Base-by-base conservation (phyloP, 23 tunicate genomes). In the Ciona savignyi region DNA sequence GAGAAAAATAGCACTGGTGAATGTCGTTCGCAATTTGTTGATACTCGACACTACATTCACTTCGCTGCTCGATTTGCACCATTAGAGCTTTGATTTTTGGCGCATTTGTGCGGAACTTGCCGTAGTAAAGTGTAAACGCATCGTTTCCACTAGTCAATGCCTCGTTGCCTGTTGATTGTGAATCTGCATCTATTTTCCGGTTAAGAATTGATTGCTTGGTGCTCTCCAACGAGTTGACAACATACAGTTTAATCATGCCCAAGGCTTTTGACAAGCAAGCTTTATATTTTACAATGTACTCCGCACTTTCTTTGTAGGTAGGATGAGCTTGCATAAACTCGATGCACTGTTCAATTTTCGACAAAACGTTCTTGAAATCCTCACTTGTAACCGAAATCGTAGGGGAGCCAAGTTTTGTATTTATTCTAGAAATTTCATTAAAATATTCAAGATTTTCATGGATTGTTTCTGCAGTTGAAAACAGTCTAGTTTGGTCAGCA, bases 81-180 rank as follows among this genome's bases (percentile, higher is more conserved):
- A 89, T 95, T 21, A 95, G 75, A 3, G 83, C 80, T 75, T 81
- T 90, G 26, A 95, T 89, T 76, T 88, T 89, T 3, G 99, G 99
- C 2, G 99, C 99, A 73, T 95, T 88, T 66, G 99, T 84, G 24
- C 99, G 74, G 67, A 95, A 95, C 63, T 91, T 84, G 4, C 99
- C 99, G 62, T 95, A 95, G 56, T 88, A 95, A 51, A 95, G 75
- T 29, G 99, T 95, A 56, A 95, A 95, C 0, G 99, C 99, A 80
- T 95, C 99, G 32, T 70, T 73, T 30, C 63, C 63, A 67, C 62
- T 42, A 25, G 66, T 15, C 9, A 42, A 42, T 42, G 56, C 56
- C 15, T 42, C 56, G 15, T 42, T 42, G 9, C 56, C 56, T 6
- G 15, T 15, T 6, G 56, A 42, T 15, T 42, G 56, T 42, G 56